These are phyloP conservation scores for Peucedramus taeniatus DNA, from an alignment of 2,113 vertebrate species.

Conservation along the genomic window DNA sequence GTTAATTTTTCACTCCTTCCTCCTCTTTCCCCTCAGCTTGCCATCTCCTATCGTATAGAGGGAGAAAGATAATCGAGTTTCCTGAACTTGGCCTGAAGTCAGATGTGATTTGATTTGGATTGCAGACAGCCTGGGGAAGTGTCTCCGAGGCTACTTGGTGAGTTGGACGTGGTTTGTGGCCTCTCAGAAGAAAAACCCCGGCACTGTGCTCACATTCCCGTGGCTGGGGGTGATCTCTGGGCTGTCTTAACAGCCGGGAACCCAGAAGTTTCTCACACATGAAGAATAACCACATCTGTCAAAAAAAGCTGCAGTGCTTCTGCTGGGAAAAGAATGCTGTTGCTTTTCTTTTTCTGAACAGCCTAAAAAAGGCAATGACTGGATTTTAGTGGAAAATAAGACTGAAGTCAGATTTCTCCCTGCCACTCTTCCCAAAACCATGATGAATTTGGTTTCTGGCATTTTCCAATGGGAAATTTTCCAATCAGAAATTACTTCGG, in stretches of 20 bases:
- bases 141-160: not conserved
- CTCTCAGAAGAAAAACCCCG: not conserved
- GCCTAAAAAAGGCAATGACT: not conserved
- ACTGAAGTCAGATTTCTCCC: not conserved
- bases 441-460: not conserved
- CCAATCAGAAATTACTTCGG: not conserved
- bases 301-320: not conserved
- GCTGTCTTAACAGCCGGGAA: not conserved
- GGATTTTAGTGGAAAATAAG: not conserved
- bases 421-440: not conserved
- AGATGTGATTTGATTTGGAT: conserved; percentile 4
- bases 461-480: not conserved
- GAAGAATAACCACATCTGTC: not conserved
- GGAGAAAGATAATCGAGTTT: conserved; percentile 26
- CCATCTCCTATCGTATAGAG: not conserved
- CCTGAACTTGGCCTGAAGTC: conserved; percentile 1
- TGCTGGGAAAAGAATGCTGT: not conserved
- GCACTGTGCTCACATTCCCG: accelerated
- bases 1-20: conserved; percentile 42
- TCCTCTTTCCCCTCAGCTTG: conserved; percentile 10
- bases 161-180: not conserved
- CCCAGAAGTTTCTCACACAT: not conserved
- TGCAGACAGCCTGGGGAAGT: not conserved
- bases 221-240: not conserved
- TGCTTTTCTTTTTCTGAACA: not conserved